phyloP scores from a whole-genome alignment of 2,113 vertebrate genomes.

The Parus major region DNA sequence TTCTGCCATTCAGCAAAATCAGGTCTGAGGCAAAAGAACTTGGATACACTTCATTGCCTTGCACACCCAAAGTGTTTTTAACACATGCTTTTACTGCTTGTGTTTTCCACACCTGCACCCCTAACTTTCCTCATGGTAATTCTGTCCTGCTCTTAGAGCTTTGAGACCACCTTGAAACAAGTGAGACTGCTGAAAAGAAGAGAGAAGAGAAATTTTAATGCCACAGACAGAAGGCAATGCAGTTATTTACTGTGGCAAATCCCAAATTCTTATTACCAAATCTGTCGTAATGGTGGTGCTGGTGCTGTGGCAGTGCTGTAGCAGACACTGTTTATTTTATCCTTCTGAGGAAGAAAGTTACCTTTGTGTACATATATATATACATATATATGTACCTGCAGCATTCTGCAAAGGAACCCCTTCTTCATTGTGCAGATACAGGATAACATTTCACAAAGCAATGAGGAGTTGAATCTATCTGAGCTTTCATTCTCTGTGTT shows the following conservation, averaged over 20 bases:
- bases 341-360: background rate
- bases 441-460: background rate
- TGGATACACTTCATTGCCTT: background rate
- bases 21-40: background rate
- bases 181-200: background rate
- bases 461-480: background rate
- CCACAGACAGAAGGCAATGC: background rate
- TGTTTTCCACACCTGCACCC: rapidly evolving
- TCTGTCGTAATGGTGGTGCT: background rate
- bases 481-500: background rate
- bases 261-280: background rate
- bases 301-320: background rate
- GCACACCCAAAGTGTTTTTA: background rate
- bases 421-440: background rate
- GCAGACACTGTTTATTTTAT: rapidly evolving
- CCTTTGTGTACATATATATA: background rate
- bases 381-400: background rate
- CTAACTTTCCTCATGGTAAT: background rate
- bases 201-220: background rate
- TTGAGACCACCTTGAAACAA: background rate
- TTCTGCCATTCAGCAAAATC: background rate
- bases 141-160: background rate
- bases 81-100: background rate
- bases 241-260: background rate
- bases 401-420: background rate